phyloP scores from a whole-genome alignment of 92 coral and sea anemone genomes.

The Isaurus tuberculatus region DNA sequence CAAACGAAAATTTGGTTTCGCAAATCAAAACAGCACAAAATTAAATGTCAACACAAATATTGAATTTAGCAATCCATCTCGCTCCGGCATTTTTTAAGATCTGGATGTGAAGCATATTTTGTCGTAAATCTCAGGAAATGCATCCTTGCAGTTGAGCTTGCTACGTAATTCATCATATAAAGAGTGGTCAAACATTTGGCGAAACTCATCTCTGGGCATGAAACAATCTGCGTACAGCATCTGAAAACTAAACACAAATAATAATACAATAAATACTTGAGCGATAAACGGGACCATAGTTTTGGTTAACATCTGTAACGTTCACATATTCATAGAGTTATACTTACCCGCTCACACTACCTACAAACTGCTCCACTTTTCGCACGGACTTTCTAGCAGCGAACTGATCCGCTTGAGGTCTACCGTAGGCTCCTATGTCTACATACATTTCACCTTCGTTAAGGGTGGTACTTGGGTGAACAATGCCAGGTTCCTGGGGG shows the following conservation, averaged over 20 bases:
- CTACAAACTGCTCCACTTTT: conserved; percentile 69
- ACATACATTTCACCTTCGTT: conserved; percentile 66
- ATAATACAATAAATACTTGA: neutral
- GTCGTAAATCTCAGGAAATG: conserved; percentile 67
- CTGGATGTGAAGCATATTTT: conserved; percentile 61
- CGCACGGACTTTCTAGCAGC: conserved; percentile 56
- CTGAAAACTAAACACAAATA: conserved; percentile 52
- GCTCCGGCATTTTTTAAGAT: neutral
- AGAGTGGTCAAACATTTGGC: conserved; percentile 69
- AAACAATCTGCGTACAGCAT: conserved; percentile 76
- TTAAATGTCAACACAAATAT: neutral
- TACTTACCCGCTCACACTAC: conserved; percentile 58
- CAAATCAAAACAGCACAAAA: neutral
- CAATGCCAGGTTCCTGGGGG: conserved; percentile 63
- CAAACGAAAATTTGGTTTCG: too few species aligned
- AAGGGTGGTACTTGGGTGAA: conserved; percentile 51
- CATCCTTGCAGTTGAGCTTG: conserved; percentile 44
- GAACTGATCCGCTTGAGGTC: conserved; percentile 59
- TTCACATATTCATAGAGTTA: neutral
- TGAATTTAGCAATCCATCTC: neutral
- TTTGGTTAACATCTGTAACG: neutral
- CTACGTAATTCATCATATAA: conserved; percentile 56
- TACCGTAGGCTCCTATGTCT: conserved; percentile 70
- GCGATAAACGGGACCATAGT: neutral
- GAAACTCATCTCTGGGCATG: conserved; percentile 70